Conservation (phyloP, 2,797 vertebrate species). For the Xyrichtys novacula region DNA sequence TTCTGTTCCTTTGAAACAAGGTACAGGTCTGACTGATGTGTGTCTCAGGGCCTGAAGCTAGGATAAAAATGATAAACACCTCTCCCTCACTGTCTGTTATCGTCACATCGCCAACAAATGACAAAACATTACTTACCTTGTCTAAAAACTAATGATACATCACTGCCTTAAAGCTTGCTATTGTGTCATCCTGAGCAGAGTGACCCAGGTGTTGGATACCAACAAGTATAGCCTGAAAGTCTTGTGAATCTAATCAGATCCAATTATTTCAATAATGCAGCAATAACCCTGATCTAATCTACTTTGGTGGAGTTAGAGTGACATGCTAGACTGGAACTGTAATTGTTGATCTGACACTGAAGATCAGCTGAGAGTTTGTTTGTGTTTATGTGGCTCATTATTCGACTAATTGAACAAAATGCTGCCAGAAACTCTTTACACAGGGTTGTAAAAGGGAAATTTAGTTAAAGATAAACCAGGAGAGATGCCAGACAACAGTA, state of each 20-base stretch:
- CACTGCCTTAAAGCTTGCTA: slow-evolving; percentile 27
- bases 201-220: background rate
- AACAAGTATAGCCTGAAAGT: slow-evolving; percentile 2
- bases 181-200: slow-evolving; percentile 7
- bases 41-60: slow-evolving; percentile 3
- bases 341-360: slow-evolving; percentile 7
- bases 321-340: background rate
- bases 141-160: slow-evolving; percentile 23
- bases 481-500: slow-evolving; percentile 72
- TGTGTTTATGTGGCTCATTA: slow-evolving; percentile 16
- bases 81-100: slow-evolving; percentile 13
- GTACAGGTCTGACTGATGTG: slow-evolving; percentile 4
- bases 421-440: background rate
- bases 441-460: slow-evolving; percentile 20
- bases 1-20: slow-evolving; percentile 19
- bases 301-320: slow-evolving; percentile 21
- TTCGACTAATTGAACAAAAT: background rate
- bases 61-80: slow-evolving; percentile 13
- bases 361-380: slow-evolving; percentile 7
- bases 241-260: slow-evolving; percentile 29
- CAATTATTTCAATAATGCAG: background rate
- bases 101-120: slow-evolving; percentile 7
- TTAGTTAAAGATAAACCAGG: slow-evolving; percentile 22
- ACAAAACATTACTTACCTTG: background rate
- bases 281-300: slow-evolving; percentile 13